phyloP scores from a whole-genome alignment of 2,888 invertebrate species.

The Strigamia maritima region DNA sequence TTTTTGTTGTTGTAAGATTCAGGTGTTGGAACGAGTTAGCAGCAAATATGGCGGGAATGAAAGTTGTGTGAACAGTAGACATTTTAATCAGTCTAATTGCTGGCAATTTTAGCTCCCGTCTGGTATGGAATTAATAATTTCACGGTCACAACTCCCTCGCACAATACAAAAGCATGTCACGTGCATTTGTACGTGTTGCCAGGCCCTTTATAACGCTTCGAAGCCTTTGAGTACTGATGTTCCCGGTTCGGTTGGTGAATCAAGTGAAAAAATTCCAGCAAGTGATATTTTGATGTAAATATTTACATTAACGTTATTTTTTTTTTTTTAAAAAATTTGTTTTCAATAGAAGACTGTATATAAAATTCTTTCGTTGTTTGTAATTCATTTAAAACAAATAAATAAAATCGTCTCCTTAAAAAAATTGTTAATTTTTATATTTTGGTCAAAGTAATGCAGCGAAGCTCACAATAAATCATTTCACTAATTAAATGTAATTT shows the following conservation, averaged over 20 bases:
- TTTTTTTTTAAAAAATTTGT: not conserved
- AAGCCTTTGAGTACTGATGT: slow-evolving; percentile 15
- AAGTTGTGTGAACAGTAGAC: not conserved
- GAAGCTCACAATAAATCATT: too few relatives aligned
- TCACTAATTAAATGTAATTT: too few relatives aligned
- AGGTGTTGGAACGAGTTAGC: not conserved
- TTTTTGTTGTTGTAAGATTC: not conserved
- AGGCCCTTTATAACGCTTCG: not conserved
- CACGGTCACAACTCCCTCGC: slow-evolving; percentile 31
- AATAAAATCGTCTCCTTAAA: too few relatives aligned
- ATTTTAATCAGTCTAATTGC: slow-evolving; percentile 28
- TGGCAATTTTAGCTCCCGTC: slow-evolving; percentile 6
- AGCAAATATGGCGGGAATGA: not conserved
- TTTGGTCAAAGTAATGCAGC: too few relatives aligned
- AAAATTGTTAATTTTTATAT: too few relatives aligned
- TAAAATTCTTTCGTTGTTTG: too few relatives aligned
- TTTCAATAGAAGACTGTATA: too few relatives aligned
- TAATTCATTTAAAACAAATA: too few relatives aligned
- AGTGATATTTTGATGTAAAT: not conserved
- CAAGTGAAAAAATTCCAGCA: not conserved
- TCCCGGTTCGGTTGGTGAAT: not conserved
- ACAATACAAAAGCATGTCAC: not conserved
- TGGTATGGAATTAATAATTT: slow-evolving; percentile 28
- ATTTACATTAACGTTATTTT: not conserved
- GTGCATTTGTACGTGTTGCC: not conserved